Percentiles rank a stretch among this genome's conserved stretches.
These are phyloP conservation scores for Thereva nobilitata DNA, from an alignment of 2,888 invertebrate genomes.

Conservation along the genomic window DNA sequence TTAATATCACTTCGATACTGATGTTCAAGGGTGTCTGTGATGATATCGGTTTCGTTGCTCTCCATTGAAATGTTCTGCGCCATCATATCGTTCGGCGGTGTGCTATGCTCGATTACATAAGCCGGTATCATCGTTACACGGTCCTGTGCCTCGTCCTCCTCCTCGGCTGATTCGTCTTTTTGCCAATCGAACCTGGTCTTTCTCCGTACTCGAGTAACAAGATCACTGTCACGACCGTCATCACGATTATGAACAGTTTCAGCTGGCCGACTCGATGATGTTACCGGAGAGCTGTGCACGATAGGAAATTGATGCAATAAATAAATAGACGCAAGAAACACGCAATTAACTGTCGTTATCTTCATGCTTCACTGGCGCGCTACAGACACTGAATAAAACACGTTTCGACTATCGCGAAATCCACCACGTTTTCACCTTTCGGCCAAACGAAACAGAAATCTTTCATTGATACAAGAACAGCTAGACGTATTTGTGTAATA, in stretches of 20 bases:
- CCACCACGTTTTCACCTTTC: constrained; percentile 8
- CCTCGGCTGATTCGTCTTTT: constrained; percentile 17
- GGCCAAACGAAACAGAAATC: no score
- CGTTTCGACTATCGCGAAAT: neutral
- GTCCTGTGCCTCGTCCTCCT: neutral
- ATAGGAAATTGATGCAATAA: constrained; percentile 10
- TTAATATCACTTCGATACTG: constrained; percentile 19
- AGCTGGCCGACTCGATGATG: neutral
- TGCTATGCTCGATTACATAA: constrained; percentile 3
- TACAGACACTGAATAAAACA: constrained; percentile 8
- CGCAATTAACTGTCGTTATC: neutral
- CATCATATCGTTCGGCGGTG: neutral
- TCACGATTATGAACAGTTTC: neutral
- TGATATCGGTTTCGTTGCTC: no score
- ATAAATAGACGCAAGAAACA: constrained; percentile 2
- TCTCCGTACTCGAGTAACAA: constrained; percentile 6
- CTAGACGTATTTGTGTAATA: no score
- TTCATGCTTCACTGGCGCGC: constrained; percentile 1
- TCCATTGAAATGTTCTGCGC: neutral
- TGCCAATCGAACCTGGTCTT: constrained; percentile 37
- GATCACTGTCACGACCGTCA: constrained; percentile 19
- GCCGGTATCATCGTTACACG: neutral
- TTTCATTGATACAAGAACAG: no score
- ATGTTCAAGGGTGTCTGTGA: neutral
- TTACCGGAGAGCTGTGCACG: no score